Evolutionary conservation across 2,888 invertebrate species (phyloP).

Genomic region (Teinopalpus imperialis): DNA sequence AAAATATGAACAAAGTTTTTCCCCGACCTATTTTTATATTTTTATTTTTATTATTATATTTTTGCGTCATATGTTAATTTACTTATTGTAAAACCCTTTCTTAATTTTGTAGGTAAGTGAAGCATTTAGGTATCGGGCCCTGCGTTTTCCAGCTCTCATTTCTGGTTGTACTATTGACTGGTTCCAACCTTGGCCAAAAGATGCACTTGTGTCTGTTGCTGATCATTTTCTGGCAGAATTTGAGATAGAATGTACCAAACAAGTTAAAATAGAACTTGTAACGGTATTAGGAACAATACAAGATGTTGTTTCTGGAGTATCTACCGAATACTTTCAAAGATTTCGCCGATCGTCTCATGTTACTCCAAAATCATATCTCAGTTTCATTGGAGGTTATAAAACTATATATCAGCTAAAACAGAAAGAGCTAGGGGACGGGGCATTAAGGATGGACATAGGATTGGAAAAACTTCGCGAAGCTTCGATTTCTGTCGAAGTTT

Average conservation of each 20-base stretch:
- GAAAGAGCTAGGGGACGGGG: slow-evolving; percentile 94
- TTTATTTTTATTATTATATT: too few species aligned
- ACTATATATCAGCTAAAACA: slow-evolving; percentile 95
- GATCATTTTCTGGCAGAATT: slow-evolving; percentile 95
- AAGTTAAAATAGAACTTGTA: slow-evolving; percentile 93
- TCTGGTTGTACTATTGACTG: slow-evolving; percentile 99
- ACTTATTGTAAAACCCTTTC: neutral
- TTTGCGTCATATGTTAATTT: too few species aligned
- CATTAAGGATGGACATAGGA: slow-evolving; percentile 96
- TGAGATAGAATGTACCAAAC: slow-evolving; percentile 91
- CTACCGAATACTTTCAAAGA: slow-evolving; percentile 93
- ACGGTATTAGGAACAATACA: slow-evolving; percentile 96
- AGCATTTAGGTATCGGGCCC: slow-evolving; percentile 94
- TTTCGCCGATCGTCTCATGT: slow-evolving; percentile 97
- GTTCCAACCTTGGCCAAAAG: slow-evolving; percentile 99
- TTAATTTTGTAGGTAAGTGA: slow-evolving; percentile 89
- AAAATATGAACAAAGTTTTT: too few species aligned
- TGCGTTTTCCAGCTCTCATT: slow-evolving; percentile 96
- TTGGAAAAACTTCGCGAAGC: slow-evolving; percentile 97
- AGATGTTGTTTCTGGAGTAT: slow-evolving; percentile 93
- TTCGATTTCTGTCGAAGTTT: slow-evolving; percentile 94
- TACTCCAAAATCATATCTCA: slow-evolving; percentile 97
- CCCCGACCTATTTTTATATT: too few species aligned
- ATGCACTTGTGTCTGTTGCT: slow-evolving; percentile 95
- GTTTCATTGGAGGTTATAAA: slow-evolving; percentile 97